Evolutionary conservation across 1,140 invertebrate species (phyloP).

Genomic region (Ptiloglossa arizonensis): DNA sequence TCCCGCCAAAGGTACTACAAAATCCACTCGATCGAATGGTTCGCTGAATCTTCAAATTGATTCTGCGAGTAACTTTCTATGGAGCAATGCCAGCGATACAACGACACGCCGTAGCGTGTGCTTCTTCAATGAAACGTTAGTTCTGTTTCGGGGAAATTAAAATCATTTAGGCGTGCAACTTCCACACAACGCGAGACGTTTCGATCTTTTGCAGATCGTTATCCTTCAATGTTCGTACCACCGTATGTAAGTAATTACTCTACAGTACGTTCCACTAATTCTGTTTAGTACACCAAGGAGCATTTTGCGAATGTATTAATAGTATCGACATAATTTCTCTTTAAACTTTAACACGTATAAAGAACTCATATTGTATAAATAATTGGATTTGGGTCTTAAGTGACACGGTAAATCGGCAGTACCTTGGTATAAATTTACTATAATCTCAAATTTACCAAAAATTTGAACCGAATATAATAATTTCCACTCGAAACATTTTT

Average conservation of each 20-base stretch:
- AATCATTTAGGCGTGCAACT: neutral
- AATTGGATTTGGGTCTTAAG: too few relatives aligned
- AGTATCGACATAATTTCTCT: too few relatives aligned
- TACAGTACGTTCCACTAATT: neutral
- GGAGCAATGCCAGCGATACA: slow-evolving; percentile 11
- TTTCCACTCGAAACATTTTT: too few relatives aligned
- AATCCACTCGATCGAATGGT: slow-evolving; percentile 23
- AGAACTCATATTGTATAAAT: too few relatives aligned
- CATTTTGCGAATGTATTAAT: too few relatives aligned
- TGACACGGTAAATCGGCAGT: too few relatives aligned
- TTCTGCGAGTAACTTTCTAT: slow-evolving; percentile 12
- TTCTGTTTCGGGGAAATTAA: slow-evolving; percentile 5
- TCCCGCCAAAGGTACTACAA: neutral
- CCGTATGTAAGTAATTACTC: neutral
- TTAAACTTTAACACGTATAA: too few relatives aligned
- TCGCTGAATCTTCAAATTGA: slow-evolving; percentile 44
- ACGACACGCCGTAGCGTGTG: neutral
- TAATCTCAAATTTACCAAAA: too few relatives aligned
- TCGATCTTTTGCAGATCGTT: neutral
- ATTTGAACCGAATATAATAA: too few relatives aligned
- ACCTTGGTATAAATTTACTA: too few relatives aligned
- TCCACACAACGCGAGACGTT: too few relatives aligned
- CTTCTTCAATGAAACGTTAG: neutral
- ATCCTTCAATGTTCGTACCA: neutral
- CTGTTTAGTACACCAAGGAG: too few relatives aligned